phyloP scores from a whole-genome alignment of 2,113 vertebrate genomes.

The Pseudorectes ferrugineus region DNA sequence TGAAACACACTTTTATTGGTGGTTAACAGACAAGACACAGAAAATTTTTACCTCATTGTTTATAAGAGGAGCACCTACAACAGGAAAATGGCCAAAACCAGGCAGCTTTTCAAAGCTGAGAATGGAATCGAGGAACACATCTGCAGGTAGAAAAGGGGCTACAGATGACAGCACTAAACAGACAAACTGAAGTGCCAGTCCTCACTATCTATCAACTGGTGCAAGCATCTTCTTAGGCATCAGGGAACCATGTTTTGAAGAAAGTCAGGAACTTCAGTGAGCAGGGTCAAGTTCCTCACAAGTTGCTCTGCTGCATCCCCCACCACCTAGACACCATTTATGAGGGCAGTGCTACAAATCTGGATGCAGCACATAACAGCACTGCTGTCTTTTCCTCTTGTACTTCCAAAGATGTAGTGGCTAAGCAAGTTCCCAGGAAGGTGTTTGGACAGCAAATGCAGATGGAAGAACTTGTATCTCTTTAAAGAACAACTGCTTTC shows the following conservation, averaged over 20 bases:
- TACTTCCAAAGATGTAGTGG: neutral
- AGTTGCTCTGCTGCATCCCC: neutral
- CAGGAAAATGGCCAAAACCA: neutral
- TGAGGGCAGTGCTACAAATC: neutral
- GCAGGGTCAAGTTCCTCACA: neutral
- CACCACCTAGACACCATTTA: neutral
- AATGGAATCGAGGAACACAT: neutral
- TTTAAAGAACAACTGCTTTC: neutral
- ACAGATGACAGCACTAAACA: neutral
- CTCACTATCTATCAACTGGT: neutral
- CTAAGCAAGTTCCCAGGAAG: neutral
- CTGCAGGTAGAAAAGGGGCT: neutral
- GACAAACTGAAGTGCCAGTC: neutral
- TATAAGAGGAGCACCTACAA: neutral
- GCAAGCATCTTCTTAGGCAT: neutral
- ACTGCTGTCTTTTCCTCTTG: neutral
- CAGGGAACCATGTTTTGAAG: neutral
- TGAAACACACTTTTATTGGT: neutral
- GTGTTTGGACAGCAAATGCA: neutral
- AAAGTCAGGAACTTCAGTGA: neutral
- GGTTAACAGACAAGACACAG: neutral
- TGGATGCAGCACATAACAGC: neutral
- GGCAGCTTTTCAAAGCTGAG: neutral
- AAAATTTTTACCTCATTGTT: neutral
- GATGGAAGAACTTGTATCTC: neutral